Percentiles rank a stretch among this genome's conserved stretches.
Evolutionary conservation across 2,797 vertebrate genomes (phyloP).

Genomic region (Pantherophis alleghaniensis): DNA sequence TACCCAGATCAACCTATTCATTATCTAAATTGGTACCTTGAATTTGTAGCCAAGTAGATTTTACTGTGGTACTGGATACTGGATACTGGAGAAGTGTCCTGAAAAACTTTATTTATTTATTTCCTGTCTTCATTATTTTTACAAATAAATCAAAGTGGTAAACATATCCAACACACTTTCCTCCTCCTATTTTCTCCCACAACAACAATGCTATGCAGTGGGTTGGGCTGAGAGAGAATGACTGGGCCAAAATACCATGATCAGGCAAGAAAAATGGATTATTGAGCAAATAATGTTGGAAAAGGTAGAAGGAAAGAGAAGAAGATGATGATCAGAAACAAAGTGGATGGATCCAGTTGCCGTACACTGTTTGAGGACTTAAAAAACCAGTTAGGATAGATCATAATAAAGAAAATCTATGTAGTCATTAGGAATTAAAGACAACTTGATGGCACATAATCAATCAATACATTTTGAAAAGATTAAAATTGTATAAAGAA

Average conservation of each 20-base stretch:
- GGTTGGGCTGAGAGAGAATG: neutral
- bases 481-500: neutral
- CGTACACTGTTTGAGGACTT: neutral
- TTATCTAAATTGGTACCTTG: neutral
- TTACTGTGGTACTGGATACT: neutral
- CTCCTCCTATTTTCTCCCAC: neutral
- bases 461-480: neutral
- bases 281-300: neutral
- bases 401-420: neutral
- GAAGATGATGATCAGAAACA: neutral
- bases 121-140: neutral
- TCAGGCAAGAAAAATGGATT: neutral
- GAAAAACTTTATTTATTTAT: neutral
- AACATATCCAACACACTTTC: neutral
- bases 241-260: neutral
- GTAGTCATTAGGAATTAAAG: neutral
- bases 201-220: neutral
- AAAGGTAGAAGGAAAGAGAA: neutral
- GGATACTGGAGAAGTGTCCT: neutral
- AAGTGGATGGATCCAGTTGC: neutral
- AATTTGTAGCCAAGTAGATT: neutral
- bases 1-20: neutral
- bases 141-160: neutral
- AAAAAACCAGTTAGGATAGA: neutral
- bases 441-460: neutral